Percentiles rank a stretch among this genome's conserved stretches.
phyloP scores from a whole-genome alignment of 2,888 invertebrate genomes.

The Idaea straminata region DNA sequence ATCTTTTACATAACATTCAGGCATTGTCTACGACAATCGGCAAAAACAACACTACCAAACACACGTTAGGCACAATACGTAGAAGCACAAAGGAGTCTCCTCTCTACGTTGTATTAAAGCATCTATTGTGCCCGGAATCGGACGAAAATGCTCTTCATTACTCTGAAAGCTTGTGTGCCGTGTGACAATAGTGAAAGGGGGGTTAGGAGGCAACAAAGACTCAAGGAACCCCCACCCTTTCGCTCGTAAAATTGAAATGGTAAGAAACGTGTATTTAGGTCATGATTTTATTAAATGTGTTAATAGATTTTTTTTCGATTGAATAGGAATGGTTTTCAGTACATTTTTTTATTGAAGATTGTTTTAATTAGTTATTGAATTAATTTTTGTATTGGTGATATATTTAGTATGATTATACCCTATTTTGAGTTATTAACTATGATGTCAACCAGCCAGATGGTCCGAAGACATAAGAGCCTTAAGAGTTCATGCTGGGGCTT shows the following conservation, averaged over 20 bases:
- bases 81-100: constrained; percentile 69
- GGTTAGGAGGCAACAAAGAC: constrained; percentile 62
- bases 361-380: no score
- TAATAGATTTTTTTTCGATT: constrained; percentile 40
- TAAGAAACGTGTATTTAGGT: constrained; percentile 77
- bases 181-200: constrained; percentile 70
- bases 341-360: no score
- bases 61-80: constrained; percentile 69
- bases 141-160: constrained; percentile 82
- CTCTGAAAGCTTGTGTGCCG: constrained; percentile 79
- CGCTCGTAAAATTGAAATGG: constrained; percentile 79
- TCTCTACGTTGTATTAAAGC: constrained; percentile 78
- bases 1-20: constrained; percentile 42
- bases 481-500: no score
- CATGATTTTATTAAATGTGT: constrained; percentile 78
- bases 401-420: no score
- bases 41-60: constrained; percentile 68
- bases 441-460: no score
- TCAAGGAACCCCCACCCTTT: constrained; percentile 69
- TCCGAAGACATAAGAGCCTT: no score
- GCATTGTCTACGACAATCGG: constrained; percentile 66
- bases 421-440: no score
- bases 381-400: no score
- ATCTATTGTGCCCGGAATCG: constrained; percentile 74
- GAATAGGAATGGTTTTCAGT: background rate